Evolutionary conservation across 2,797 vertebrate genomes (phyloP).

Genomic region (Falco novaeseelandiae): DNA sequence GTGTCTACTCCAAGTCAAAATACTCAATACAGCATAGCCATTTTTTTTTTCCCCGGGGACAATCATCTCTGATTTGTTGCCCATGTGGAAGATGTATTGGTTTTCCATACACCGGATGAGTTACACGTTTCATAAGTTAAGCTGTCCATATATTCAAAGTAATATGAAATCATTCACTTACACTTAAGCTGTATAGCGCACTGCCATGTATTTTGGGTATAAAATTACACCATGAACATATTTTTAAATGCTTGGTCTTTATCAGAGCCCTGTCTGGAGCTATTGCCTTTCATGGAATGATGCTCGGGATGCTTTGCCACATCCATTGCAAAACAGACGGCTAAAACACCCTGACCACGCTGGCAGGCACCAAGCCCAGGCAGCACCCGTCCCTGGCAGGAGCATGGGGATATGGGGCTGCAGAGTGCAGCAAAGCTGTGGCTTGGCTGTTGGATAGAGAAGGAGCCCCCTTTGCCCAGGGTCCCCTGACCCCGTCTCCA

Average conservation of each 20-base stretch:
- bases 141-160: slow-evolving; percentile 23
- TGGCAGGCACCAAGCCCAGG: fast-evolving
- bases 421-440: background rate
- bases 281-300: background rate
- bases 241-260: slow-evolving; percentile 16
- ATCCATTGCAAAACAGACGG: background rate
- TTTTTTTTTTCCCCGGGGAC: slow-evolving; percentile 2
- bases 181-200: background rate
- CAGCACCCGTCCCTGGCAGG: background rate
- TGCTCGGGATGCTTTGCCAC: background rate
- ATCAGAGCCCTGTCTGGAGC: slow-evolving; percentile 2
- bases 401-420: fast-evolving
- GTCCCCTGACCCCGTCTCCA: fast-evolving
- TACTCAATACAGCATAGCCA: background rate
- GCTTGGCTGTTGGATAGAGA: background rate
- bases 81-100: slow-evolving; percentile 47
- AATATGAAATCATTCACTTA: slow-evolving; percentile 28
- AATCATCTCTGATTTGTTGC: slow-evolving; percentile 58
- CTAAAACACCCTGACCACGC: fast-evolving
- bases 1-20: slow-evolving; percentile 39
- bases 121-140: slow-evolving; percentile 47
- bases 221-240: background rate
- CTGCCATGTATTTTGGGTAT: background rate
- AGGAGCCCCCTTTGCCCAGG: background rate
- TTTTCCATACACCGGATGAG: slow-evolving; percentile 29